A percentile compares a stretch with the other conserved stretches of the same genome.
phyloP scores from a whole-genome alignment of 2,888 invertebrate genomes.

The Nomada flava region DNA sequence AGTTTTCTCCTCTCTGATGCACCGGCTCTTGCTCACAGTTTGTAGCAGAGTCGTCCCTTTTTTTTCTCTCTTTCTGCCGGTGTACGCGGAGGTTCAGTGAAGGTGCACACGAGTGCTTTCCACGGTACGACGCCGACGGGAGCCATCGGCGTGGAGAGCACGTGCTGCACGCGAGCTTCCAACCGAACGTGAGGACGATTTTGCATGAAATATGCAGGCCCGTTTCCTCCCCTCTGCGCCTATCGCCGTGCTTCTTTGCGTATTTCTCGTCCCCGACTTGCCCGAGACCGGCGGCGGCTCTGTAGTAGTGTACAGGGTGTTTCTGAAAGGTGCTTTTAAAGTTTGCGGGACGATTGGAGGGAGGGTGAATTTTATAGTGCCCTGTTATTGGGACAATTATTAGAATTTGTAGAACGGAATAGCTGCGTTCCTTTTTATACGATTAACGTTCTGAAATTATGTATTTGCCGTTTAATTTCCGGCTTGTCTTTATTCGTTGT shows the following conservation, averaged over 20 bases:
- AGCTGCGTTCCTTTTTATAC: too few relatives aligned
- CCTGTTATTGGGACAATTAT: too few relatives aligned
- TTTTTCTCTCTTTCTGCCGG: not conserved
- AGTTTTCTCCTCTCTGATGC: slow-evolving; percentile 52
- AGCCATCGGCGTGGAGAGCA: slow-evolving; percentile 54
- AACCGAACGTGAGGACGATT: slow-evolving; percentile 62
- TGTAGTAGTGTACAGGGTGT: not conserved
- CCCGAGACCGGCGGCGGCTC: not conserved
- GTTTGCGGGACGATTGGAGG: not conserved
- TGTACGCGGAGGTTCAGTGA: slow-evolving; percentile 24
- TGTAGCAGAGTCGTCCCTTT: slow-evolving; percentile 8
- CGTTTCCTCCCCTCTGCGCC: slow-evolving; percentile 43
- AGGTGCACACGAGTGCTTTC: slow-evolving; percentile 57
- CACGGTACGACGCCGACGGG: slow-evolving; percentile 53
- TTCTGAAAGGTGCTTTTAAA: not conserved
- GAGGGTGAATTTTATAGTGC: too few relatives aligned
- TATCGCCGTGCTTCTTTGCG: slow-evolving; percentile 16
- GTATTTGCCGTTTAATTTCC: too few relatives aligned
- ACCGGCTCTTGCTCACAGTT: slow-evolving; percentile 28
- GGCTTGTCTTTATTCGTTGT: too few relatives aligned
- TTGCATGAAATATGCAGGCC: slow-evolving; percentile 67
- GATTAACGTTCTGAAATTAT: too few relatives aligned
- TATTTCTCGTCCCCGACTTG: slow-evolving; percentile 17
- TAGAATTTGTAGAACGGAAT: too few relatives aligned
- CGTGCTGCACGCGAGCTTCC: slow-evolving; percentile 64